Evolutionary conservation across 2,113 vertebrate species (phyloP).

Genomic region (Erythrolamprus reginae): DNA sequence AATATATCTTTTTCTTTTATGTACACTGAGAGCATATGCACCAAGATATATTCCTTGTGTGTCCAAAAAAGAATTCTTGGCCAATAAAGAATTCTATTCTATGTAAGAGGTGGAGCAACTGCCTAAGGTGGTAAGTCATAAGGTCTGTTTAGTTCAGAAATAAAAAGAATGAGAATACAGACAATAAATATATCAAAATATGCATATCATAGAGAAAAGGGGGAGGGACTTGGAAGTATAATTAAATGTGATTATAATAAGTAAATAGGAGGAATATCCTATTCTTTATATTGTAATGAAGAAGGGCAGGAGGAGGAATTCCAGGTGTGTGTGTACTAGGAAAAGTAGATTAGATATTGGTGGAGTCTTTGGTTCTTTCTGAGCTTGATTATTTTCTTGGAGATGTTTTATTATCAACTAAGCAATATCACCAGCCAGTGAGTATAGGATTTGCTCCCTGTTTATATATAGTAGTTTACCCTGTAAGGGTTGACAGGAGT

Average conservation of each 20-base stretch:
- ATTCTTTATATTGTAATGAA: background rate
- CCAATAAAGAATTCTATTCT: no score
- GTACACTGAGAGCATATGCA: no score
- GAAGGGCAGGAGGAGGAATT: background rate
- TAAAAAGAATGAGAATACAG: background rate
- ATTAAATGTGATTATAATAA: background rate
- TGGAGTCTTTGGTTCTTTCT: background rate
- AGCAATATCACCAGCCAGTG: background rate
- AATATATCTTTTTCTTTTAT: no score
- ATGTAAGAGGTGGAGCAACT: background rate
- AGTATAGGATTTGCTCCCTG: background rate
- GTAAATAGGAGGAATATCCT: background rate
- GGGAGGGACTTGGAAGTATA: background rate
- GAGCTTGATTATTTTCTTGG: background rate
- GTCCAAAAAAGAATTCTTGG: no score
- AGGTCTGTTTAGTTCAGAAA: background rate
- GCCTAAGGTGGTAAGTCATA: background rate
- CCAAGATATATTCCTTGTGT: no score
- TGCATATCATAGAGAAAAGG: background rate
- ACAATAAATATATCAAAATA: background rate
- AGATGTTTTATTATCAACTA: background rate
- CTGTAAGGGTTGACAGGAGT: background rate
- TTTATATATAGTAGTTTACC: background rate
- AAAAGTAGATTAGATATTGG: background rate
- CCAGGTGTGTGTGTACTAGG: background rate